phyloP scores from a whole-genome alignment of 2,888 invertebrate genomes.

The Anoplius nigerrimus region DNA sequence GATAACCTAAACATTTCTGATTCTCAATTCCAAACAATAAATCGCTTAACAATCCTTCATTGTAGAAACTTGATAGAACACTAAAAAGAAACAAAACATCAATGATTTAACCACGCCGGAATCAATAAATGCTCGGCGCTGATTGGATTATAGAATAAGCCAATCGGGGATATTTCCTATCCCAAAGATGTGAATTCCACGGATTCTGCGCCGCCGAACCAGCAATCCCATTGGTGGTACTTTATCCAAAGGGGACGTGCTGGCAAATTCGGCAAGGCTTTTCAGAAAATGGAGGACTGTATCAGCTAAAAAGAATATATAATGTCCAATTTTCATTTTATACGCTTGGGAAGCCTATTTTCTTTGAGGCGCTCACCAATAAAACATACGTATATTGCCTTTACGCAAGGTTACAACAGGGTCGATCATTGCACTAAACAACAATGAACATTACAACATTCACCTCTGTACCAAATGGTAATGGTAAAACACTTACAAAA shows the following conservation, averaged over 20 bases:
- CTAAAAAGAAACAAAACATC: conserved; percentile 61
- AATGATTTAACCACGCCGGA: conserved; percentile 52
- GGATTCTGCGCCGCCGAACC: conserved; percentile 63
- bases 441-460: too few species aligned
- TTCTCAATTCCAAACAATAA: too few species aligned
- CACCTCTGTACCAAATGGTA: too few species aligned
- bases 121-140: conserved; percentile 45
- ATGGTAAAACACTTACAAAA: too few species aligned
- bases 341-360: too few species aligned
- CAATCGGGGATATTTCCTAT: conserved; percentile 51
- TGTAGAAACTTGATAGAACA: too few species aligned
- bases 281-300: conserved; percentile 56
- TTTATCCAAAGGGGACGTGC: conserved; percentile 60
- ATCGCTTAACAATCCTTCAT: too few species aligned
- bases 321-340: conserved; percentile 42
- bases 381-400: too few species aligned
- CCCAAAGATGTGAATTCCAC: conserved; percentile 52
- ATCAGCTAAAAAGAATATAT: conserved; percentile 17
- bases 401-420: too few species aligned
- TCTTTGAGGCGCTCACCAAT: too few species aligned
- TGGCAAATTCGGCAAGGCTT: conserved; percentile 34
- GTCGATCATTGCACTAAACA: too few species aligned
- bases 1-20: too few species aligned
- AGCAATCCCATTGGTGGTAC: conserved; percentile 54
- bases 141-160: conserved; percentile 54